These are phyloP conservation scores for Sander vitreus DNA, from an alignment of 2,113 vertebrate species.

Conservation along the genomic window DNA sequence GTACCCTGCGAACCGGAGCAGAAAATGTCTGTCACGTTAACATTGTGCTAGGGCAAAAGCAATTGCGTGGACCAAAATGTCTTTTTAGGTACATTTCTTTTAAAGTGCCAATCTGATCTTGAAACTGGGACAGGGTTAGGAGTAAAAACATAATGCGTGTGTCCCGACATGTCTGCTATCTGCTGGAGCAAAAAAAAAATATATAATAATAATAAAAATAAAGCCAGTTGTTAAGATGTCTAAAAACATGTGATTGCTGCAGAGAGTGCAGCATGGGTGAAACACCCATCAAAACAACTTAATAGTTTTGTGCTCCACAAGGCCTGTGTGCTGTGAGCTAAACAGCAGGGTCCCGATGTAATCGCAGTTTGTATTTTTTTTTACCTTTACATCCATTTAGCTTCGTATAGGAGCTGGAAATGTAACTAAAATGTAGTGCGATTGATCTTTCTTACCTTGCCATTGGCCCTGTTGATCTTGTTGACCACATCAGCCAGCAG, in stretches of 20 bases:
- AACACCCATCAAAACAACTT: constrained; percentile 17
- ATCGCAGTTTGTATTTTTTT: neutral
- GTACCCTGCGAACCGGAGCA: constrained; percentile 80
- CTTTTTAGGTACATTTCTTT: neutral
- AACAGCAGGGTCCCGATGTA: neutral
- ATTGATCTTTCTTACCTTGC: constrained; percentile 87
- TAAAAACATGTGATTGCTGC: neutral
- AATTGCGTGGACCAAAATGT: neutral
- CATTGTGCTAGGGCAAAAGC: neutral
- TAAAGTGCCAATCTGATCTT: neutral
- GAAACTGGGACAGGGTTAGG: neutral
- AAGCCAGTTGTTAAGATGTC: constrained; percentile 30
- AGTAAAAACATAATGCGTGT: neutral
- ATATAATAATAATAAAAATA: too few species aligned
- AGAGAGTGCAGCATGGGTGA: neutral
- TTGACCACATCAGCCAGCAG: constrained; percentile 96
- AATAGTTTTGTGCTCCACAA: constrained; percentile 4
- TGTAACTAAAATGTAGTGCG: neutral
- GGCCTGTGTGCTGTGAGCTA: neutral
- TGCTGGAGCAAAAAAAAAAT: constrained; percentile 36
- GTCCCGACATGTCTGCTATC: constrained; percentile 10
- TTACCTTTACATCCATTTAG: neutral
- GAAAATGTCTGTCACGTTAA: neutral
- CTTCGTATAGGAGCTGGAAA: too few species aligned
- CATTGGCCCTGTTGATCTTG: constrained; percentile 98